A percentile compares a stretch with the other conserved stretches of the same genome.
Conservation (phyloP, 2,113 vertebrate species). For the Ifrita kowaldi region DNA sequence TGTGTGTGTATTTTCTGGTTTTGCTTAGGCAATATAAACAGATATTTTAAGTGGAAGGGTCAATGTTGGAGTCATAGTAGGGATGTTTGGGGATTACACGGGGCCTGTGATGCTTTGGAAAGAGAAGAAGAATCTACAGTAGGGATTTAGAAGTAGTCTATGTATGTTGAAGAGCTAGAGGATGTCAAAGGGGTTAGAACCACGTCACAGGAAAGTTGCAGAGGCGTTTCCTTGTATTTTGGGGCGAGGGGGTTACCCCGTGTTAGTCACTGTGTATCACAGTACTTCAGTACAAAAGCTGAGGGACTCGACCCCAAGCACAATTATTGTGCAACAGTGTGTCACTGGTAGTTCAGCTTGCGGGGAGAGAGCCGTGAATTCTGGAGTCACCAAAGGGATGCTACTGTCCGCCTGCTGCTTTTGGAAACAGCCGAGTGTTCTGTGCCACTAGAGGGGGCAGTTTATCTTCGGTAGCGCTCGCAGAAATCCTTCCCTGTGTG, state of each 20-base stretch:
- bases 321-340: accelerated
- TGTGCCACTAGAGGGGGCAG: slow-evolving; percentile 23
- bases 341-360: accelerated
- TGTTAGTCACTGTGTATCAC: neutral
- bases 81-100: neutral
- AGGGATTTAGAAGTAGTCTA: neutral
- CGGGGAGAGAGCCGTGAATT: accelerated
- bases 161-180: neutral
- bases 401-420: accelerated
- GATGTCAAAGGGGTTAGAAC: neutral
- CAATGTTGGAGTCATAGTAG: neutral
- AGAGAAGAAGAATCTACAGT: neutral
- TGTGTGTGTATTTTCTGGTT: neutral
- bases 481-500: accelerated
- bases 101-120: neutral
- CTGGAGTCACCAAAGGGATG: accelerated
- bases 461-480: neutral
- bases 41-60: neutral
- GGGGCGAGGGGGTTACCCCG: accelerated
- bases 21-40: neutral
- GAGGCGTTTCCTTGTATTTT: neutral
- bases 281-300: neutral
- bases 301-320: neutral
- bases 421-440: neutral
- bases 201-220: neutral